Evolutionary conservation across 64 coral and sea anemone species (phyloP).

Genomic region (Platygyra sinensis): DNA sequence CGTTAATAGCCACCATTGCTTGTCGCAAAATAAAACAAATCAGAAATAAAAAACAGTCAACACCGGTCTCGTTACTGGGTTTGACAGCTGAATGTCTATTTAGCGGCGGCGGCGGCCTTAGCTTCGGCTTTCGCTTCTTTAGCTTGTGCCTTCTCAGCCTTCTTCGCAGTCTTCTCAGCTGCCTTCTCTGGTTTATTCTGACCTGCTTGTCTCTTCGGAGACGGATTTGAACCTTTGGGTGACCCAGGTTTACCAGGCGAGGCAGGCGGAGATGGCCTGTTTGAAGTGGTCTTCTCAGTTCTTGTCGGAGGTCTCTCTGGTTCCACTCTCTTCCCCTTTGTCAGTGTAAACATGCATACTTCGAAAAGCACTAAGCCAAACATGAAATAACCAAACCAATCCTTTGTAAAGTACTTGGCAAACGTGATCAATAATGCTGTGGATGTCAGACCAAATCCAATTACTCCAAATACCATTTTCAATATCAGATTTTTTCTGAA

Average conservation of each 20-base stretch:
- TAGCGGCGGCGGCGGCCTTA: background rate
- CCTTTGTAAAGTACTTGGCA: slow-evolving; percentile 8
- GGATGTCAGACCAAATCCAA: slow-evolving; percentile 34
- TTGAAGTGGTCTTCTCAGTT: background rate
- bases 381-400: slow-evolving; percentile 47
- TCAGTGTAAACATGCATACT: slow-evolving; percentile 13
- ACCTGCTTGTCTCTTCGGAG: background rate
- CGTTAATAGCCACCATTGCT: background rate
- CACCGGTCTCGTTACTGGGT: background rate
- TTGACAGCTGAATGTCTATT: background rate
- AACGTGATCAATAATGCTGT: slow-evolving; percentile 28
- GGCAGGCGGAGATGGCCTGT: background rate
- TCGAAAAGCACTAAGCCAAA: slow-evolving; percentile 3
- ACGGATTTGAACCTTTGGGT: background rate
- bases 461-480: slow-evolving; percentile 23
- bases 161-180: background rate
- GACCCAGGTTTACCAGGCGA: background rate
- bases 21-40: background rate
- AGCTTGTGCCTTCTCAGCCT: slow-evolving; percentile 23
- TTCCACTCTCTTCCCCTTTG: slow-evolving; percentile 25
- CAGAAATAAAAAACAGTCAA: background rate
- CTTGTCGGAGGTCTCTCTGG: slow-evolving; percentile 15
- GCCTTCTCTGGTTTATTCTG: background rate
- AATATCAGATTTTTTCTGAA: background rate
- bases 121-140: slow-evolving; percentile 38